Evolutionary conservation across 2,888 invertebrate genomes (phyloP), one percentile per base, ranked within the genome.

Genomic region (Lasioglossum vierecki): DNA sequence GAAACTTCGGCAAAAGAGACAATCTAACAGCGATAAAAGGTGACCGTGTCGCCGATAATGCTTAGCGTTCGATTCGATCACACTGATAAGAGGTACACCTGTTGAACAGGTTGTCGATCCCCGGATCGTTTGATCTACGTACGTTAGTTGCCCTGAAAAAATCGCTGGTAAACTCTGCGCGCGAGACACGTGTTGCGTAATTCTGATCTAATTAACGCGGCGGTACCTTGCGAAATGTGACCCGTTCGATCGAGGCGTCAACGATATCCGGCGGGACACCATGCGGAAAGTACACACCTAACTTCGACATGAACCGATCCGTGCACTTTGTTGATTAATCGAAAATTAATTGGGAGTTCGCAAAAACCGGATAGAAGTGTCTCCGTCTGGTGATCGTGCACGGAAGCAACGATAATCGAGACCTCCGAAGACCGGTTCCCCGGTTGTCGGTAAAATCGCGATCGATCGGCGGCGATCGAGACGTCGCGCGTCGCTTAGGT

Each of bases 381-480:
- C 94, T 94, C 94, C 94, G 93, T 91, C 94, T 94, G 87, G 94
- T 84, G 94, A 93, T 89, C 90, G 87, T 86, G 85, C 75, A 88
- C 82, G 83, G 90, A 92, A 93, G 90, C 87, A 86, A 68, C 66
- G 71, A 39, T 89, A 88, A 85, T 85, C 83, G 75, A 83, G 73
- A 76, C 73, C 76, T 79, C 71, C 53, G n/a, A 73, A 73, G 73
- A 72, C 60, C 70, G 78, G 83, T 83, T 79, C 79, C 57, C 60
- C 30, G 49, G 39, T 74, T 22, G 91, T 91, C 91, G 91, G 91
- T 91, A 91, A 91, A 77, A 91, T 91, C 91, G 85, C 71, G 15
- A 79, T 79, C 57, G 63, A 66, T 73, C 66, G 46, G 49, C 53
- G 30, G 39, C 22, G 74, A 79, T 83, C 76, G 26, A 53, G n/a